A percentile compares a stretch with the other conserved stretches of the same genome.
Evolutionary conservation across 2,797 vertebrate genomes (phyloP).

Genomic region (Trachops cirrhosus): DNA sequence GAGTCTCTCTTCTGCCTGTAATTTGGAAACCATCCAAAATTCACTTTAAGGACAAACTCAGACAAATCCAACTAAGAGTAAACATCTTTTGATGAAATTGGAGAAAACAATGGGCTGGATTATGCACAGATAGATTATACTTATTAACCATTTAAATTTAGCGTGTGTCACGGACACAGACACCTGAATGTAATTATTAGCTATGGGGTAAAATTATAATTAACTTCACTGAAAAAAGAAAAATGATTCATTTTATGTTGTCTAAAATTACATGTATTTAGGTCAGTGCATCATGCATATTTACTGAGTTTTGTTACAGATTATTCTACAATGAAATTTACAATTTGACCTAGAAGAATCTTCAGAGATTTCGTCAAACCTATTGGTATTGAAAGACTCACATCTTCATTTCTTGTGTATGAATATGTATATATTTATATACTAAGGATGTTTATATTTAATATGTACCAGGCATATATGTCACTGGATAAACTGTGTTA

Average conservation of each 20-base stretch:
- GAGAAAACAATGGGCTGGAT: not conserved
- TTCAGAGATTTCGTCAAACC: not conserved
- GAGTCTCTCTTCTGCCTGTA: slow-evolving; percentile 22
- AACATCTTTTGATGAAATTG: slow-evolving; percentile 28
- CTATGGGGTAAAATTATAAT: not conserved
- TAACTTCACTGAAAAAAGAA: not conserved
- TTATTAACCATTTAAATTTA: not conserved
- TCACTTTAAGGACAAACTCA: slow-evolving; percentile 48
- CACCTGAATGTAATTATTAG: not conserved
- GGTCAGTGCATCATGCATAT: not conserved
- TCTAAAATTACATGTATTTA: slow-evolving; percentile 42
- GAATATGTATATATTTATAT: not conserved
- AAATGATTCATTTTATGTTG: not conserved
- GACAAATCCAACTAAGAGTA: slow-evolving; percentile 19
- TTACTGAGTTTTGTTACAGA: not conserved
- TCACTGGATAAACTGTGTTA: not conserved
- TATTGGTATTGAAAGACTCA: not conserved
- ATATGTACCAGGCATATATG: not conserved
- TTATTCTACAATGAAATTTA: not conserved
- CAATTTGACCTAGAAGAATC: not conserved
- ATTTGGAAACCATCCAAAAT: slow-evolving; percentile 58
- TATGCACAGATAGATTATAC: not conserved
- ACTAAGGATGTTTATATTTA: not conserved
- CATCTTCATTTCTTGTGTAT: not conserved
- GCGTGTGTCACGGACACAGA: not conserved